These are phyloP conservation scores for Caenorhabditis afra DNA, from an alignment of 2,888 invertebrate genomes.

Conservation along the genomic window DNA sequence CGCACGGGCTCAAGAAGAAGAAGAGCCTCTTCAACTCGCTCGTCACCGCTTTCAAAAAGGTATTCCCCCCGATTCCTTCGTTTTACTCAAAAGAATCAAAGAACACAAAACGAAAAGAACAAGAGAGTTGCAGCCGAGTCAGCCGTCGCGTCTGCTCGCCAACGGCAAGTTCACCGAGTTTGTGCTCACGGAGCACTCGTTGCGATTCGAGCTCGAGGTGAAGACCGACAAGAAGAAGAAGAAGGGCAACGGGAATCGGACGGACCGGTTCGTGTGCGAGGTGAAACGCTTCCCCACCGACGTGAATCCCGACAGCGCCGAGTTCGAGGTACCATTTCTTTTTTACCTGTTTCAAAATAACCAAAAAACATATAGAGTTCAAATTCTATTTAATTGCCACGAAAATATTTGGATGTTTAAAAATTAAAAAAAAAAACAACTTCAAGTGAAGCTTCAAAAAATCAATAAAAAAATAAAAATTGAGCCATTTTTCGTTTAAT, in stretches of 20 bases:
- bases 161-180: slow-evolving; percentile 78
- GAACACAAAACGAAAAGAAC: too few relatives aligned
- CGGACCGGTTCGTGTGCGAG: slow-evolving; percentile 73
- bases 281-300: slow-evolving; percentile 75
- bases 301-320: slow-evolving; percentile 79
- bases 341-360: too few relatives aligned
- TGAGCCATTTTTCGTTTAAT: too few relatives aligned
- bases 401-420: too few relatives aligned
- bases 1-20: slow-evolving; percentile 76
- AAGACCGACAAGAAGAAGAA: slow-evolving; percentile 75
- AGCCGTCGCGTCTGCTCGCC: slow-evolving; percentile 76
- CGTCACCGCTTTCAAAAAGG: slow-evolving; percentile 75
- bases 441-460: too few relatives aligned
- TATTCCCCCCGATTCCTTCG: slow-evolving; percentile 10
- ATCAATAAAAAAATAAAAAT: too few relatives aligned
- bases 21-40: slow-evolving; percentile 70
- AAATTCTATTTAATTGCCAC: too few relatives aligned
- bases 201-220: slow-evolving; percentile 72
- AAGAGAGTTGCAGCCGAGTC: slow-evolving; percentile 73
- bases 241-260: slow-evolving; percentile 72
- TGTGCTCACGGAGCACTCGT: slow-evolving; percentile 68
- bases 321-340: slow-evolving; percentile 74
- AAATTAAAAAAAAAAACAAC: too few relatives aligned
- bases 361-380: too few relatives aligned
- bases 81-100: too few relatives aligned